Evolutionary conservation across 2,113 vertebrate genomes (phyloP).

Genomic region (Murina feae): DNA sequence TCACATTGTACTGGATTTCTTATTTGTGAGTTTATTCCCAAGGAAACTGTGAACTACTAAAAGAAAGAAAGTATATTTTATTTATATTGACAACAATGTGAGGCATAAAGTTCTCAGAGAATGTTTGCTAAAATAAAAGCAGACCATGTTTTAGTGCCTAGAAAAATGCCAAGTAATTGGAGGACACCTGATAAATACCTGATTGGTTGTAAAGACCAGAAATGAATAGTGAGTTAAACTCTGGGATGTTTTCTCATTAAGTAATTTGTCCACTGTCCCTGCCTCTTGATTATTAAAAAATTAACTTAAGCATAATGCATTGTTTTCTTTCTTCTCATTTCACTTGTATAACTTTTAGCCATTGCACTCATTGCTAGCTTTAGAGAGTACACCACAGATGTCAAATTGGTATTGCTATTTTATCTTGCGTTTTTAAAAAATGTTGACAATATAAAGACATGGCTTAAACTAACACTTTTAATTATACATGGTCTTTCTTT

Average conservation of each 20-base stretch:
- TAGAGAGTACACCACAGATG: neutral
- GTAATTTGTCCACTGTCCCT: neutral
- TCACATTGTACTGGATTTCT: neutral
- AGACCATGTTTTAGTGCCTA: neutral
- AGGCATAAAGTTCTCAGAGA: neutral
- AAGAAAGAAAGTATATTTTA: neutral
- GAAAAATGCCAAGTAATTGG: neutral
- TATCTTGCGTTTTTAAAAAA: neutral
- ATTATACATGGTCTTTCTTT: neutral
- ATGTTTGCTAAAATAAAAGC: neutral
- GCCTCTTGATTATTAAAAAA: neutral
- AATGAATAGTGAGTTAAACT: neutral
- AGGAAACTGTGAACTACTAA: neutral
- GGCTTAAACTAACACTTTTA: neutral
- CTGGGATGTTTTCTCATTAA: neutral
- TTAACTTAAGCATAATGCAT: neutral
- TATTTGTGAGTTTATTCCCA: neutral
- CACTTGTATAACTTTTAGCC: neutral
- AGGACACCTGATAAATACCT: neutral
- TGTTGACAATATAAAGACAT: neutral
- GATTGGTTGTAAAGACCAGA: neutral
- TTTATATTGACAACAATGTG: neutral
- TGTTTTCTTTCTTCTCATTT: conserved; percentile 14
- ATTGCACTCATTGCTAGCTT: neutral
- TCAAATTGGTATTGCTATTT: neutral